Percentiles rank a stretch among this genome's conserved stretches.
These are phyloP conservation scores for Phoeniculus purpureus DNA, from an alignment of 2,797 vertebrate genomes.

Conservation along the genomic window DNA sequence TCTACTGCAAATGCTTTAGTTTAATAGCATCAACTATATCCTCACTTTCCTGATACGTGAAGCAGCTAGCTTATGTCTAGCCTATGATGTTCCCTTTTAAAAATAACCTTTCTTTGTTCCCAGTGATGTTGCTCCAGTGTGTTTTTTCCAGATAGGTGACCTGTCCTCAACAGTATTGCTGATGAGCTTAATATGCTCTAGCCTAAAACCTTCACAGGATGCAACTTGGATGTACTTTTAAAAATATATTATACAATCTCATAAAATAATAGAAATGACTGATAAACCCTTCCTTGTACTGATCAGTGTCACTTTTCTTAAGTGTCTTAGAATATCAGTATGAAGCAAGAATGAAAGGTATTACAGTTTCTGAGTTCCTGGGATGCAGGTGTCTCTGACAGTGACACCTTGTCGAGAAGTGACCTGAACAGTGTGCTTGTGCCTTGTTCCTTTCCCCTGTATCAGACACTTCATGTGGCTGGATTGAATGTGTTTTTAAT, in stretches of 20 bases:
- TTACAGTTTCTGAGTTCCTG: not conserved
- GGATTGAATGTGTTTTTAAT: not conserved
- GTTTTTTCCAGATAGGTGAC: not conserved
- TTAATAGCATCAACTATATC: not conserved
- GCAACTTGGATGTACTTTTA: not conserved
- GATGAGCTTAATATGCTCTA: not conserved
- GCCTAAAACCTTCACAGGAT: not conserved
- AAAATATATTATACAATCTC: not conserved
- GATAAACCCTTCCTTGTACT: not conserved
- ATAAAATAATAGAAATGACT: not conserved
- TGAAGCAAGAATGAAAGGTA: not conserved
- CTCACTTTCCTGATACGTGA: not conserved
- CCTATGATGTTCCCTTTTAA: not conserved
- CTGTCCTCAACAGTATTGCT: not conserved
- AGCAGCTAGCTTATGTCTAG: not conserved
- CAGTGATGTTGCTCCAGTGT: not conserved
- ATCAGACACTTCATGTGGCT: not conserved
- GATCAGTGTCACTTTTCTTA: not conserved
- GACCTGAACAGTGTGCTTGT: not conserved
- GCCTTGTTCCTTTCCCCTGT: not conserved
- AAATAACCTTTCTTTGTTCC: not conserved
- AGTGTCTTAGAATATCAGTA: not conserved
- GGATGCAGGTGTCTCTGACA: not conserved
- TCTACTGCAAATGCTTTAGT: constrained; percentile 1
- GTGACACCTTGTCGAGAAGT: not conserved